phyloP scores from a whole-genome alignment of 2,797 vertebrate genomes.

The Eupleurogrammus muticus region DNA sequence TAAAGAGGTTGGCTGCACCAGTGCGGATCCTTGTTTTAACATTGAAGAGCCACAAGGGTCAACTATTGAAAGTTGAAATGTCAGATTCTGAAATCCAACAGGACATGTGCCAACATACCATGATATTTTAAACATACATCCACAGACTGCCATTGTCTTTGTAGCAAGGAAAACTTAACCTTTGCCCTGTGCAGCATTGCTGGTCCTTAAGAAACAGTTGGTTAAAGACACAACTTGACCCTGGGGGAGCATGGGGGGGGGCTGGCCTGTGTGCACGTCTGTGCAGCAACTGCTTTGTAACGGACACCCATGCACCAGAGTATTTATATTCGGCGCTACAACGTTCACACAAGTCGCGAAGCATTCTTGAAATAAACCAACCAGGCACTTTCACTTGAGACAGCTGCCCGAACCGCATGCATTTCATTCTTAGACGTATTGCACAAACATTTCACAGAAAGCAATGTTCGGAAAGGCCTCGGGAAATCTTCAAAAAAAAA shows the following conservation, averaged over 20 bases:
- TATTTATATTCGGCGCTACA: conserved; percentile 68
- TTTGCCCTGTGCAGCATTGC: too few species aligned
- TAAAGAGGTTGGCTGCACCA: not conserved
- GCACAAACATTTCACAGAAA: conserved; percentile 33
- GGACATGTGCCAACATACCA: not conserved
- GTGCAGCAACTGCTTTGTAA: conserved; percentile 69
- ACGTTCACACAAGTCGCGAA: conserved; percentile 27
- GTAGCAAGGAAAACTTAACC: too few species aligned
- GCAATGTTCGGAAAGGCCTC: conserved; percentile 18
- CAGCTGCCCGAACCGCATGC: conserved; percentile 26
- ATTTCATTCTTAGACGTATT: not conserved
- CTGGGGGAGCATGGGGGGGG: conserved; percentile 52
- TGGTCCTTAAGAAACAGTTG: conserved; percentile 27
- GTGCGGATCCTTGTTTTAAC: not conserved
- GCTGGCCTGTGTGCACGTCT: conserved; percentile 36
- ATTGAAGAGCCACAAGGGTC: not conserved
- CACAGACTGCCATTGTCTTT: not conserved
- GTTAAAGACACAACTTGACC: conserved; percentile 38
- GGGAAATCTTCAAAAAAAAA: conserved; percentile 28
- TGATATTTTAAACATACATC: not conserved
- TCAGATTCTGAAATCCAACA: not conserved
- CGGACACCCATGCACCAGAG: conserved; percentile 50
- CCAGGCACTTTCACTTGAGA: conserved; percentile 45
- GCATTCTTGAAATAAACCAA: conserved; percentile 46
- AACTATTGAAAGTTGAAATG: not conserved